Conservation (phyloP, 1,140 invertebrate genomes). For the Pseudobourletiella spinata region DNA sequence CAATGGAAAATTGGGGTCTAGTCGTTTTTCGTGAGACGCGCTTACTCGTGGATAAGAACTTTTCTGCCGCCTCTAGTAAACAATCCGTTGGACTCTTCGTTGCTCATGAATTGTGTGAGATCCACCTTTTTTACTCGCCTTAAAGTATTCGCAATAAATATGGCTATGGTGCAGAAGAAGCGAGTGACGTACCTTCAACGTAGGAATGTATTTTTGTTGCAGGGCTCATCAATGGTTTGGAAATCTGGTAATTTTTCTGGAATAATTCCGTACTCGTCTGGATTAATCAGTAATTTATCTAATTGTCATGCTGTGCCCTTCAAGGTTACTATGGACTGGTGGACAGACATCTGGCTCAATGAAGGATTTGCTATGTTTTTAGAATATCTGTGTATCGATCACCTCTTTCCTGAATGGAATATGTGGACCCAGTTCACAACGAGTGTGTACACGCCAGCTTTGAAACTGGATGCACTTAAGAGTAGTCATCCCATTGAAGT, state of each 20-base stretch:
- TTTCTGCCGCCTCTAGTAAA: constrained; percentile 68
- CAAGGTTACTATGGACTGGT: constrained; percentile 56
- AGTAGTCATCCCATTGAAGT: constrained; percentile 85
- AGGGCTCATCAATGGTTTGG: constrained; percentile 86
- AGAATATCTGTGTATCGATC: constrained; percentile 39
- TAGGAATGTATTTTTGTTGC: too few relatives aligned
- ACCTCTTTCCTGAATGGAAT: constrained; percentile 50
- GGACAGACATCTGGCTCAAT: constrained; percentile 47
- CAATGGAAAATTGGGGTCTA: constrained; percentile 49
- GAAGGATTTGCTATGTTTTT: constrained; percentile 46
- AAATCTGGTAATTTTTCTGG: constrained; percentile 75
- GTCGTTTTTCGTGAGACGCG: constrained; percentile 46
- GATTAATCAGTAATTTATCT: too few relatives aligned
- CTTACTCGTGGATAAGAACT: constrained; percentile 50
- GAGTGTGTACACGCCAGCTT: constrained; percentile 64
- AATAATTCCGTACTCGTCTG: background rate
- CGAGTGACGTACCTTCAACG: too few relatives aligned
- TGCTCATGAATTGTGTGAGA: constrained; percentile 57
- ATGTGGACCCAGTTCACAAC: constrained; percentile 50
- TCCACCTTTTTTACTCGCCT: background rate
- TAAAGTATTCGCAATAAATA: too few relatives aligned
- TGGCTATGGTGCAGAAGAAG: too few relatives aligned
- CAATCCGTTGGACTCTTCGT: constrained; percentile 79
- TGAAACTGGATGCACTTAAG: constrained; percentile 78
- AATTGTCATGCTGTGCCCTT: too few relatives aligned